Base-by-base conservation (phyloP, 2,113 vertebrate species). In the Halcyon senegalensis region DNA sequence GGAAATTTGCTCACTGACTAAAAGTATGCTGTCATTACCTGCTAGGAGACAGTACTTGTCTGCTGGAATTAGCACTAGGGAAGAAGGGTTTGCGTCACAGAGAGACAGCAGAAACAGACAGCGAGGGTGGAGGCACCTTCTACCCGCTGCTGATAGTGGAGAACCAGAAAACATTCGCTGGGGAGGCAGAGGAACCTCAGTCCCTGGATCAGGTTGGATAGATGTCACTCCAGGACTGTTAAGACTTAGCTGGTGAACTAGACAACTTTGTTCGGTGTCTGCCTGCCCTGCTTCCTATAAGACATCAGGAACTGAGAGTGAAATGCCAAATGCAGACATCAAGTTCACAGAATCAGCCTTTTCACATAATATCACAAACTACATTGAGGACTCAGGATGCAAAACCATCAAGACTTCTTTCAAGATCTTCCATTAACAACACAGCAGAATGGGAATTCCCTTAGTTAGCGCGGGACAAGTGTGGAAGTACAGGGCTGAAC, bases 121-220 rank as follows among this genome's bases (percentile, higher is more conserved):
- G 2, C 7, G 20, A 7, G 16, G 2, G 24, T 33, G 37, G 18
- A 19, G 12, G 13, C 56, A 13, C 8, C 17, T 48, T 92, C 33
- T 63, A 37, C 39, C 46, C 87, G 41, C 31, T 87, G 14, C 8
- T 72, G 23, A 21, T 12, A 59, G 27, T 6, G 12, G 15, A 92
- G 7, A 86, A 88, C 1, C 0, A 1, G 51, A 62, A 89, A 68
- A 18, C 8, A 41, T 58, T 76, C 62, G 2, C 0, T 88, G 19
- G 13, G 41, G 25, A 62, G 9, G 16, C 39, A 64, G 11, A 76
- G 16, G 27, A 89, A 27, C 8, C 8, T 68, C n/a, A 20, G 33
- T 24, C 43, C n/a, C 39, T 68, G 25, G 20, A 46, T 68, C n/a
- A 39, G n/a, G 56, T 8, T 72, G 39, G 27, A 31, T 24, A 70